Conservation (phyloP, 2,113 vertebrate species). For the Rhodinocichla rosea region DNA sequence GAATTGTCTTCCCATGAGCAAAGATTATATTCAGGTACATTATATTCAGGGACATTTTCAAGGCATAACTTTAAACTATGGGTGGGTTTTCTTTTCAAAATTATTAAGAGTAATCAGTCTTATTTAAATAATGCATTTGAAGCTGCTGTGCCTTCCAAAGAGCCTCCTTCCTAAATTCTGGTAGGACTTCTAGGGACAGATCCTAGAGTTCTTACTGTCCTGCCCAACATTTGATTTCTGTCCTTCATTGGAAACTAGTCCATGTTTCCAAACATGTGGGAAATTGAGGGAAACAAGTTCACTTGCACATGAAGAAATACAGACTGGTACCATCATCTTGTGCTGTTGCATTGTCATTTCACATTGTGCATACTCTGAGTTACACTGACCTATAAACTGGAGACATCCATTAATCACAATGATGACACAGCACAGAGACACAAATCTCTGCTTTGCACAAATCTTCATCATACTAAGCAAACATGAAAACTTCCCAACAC, state of each 20-base stretch:
- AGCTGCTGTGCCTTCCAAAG: neutral
- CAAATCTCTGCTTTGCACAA: neutral
- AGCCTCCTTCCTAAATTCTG: neutral
- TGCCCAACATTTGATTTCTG: neutral
- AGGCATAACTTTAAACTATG: neutral
- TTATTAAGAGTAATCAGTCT: neutral
- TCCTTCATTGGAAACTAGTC: neutral
- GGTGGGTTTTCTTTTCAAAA: neutral
- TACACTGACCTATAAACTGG: neutral
- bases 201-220: neutral
- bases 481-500: neutral
- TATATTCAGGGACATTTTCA: neutral
- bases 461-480: neutral
- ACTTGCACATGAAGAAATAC: neutral
- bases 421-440: neutral
- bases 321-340: neutral
- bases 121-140: neutral
- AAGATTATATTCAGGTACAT: neutral
- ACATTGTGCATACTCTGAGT: neutral
- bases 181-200: neutral
- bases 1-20: neutral
- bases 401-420: neutral
- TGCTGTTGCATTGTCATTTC: neutral
- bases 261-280: neutral
- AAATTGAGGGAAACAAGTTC: neutral